Evolutionary conservation across 2,113 vertebrate genomes (phyloP).

Genomic region (Centropus bengalensis): DNA sequence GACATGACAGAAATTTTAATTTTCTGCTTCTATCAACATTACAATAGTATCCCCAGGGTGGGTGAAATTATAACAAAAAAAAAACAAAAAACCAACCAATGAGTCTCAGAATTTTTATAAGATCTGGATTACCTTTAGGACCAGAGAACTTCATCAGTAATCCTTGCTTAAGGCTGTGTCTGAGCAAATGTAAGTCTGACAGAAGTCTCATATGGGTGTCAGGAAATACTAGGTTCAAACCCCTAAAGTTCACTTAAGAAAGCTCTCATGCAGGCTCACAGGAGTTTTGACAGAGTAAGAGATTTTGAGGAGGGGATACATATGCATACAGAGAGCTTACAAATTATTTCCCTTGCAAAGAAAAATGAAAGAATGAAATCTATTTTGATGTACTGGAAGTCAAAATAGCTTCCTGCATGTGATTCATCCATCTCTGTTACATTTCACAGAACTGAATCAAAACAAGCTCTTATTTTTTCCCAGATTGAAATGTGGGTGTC

Average conservation of each 20-base stretch:
- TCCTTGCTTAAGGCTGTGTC: neutral
- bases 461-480: neutral
- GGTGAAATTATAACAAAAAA: neutral
- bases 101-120: neutral
- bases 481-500: slow-evolving; percentile 60
- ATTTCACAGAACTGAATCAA: slow-evolving; percentile 9
- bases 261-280: neutral
- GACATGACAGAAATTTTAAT: neutral
- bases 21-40: neutral
- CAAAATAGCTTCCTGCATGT: slow-evolving; percentile 26
- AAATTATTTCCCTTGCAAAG: neutral
- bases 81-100: neutral
- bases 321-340: neutral
- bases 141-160: neutral
- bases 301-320: neutral
- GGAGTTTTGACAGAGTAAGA: neutral
- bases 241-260: neutral
- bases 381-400: slow-evolving; percentile 52
- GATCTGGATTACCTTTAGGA: neutral
- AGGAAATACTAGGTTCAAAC: neutral
- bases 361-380: slow-evolving; percentile 8
- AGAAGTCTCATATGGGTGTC: neutral
- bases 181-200: neutral
- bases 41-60: accelerated
- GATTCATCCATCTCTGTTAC: slow-evolving; percentile 24